A percentile compares a stretch with the other conserved stretches of the same genome.
These are phyloP conservation scores for Aspiorhynchus laticeps DNA, from an alignment of 2,113 vertebrate species.

Conservation along the genomic window DNA sequence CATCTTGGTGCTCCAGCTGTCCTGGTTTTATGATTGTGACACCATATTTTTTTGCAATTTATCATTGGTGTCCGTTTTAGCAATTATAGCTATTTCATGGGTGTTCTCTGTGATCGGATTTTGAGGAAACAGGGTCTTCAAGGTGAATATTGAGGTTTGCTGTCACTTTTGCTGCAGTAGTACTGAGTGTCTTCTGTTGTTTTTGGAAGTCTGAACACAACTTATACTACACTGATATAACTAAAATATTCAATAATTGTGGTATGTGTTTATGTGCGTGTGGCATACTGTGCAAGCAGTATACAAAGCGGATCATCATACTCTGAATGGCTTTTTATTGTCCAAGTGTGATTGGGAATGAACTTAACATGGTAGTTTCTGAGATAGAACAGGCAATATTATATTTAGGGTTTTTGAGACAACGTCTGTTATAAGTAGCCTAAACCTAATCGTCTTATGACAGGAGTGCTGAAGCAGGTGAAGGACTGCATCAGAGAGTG, in stretches of 20 bases:
- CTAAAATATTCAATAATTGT: neutral
- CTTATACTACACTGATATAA: neutral
- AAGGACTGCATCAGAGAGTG: constrained; percentile 95
- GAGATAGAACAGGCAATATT: neutral
- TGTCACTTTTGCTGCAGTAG: too few relatives aligned
- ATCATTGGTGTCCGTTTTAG: neutral
- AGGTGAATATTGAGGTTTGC: too few relatives aligned
- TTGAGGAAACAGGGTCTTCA: too few relatives aligned
- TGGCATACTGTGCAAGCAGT: neutral
- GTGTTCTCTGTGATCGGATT: too few relatives aligned
- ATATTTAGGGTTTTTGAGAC: neutral
- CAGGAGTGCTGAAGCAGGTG: constrained; percentile 94
- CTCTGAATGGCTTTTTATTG: neutral
- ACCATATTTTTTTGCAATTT: neutral
- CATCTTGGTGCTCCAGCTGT: too few relatives aligned
- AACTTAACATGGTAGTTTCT: neutral
- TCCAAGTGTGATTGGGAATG: neutral
- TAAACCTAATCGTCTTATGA: neutral
- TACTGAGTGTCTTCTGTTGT: too few relatives aligned
- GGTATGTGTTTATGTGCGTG: too few relatives aligned
- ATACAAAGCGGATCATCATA: neutral
- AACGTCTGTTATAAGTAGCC: neutral
- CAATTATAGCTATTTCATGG: neutral
- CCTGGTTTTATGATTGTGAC: neutral
- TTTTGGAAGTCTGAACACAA: too few relatives aligned